A percentile compares a stretch with the other conserved stretches of the same genome.
Evolutionary conservation across 2,113 vertebrate genomes (phyloP).

Genomic region (Bucco capensis): DNA sequence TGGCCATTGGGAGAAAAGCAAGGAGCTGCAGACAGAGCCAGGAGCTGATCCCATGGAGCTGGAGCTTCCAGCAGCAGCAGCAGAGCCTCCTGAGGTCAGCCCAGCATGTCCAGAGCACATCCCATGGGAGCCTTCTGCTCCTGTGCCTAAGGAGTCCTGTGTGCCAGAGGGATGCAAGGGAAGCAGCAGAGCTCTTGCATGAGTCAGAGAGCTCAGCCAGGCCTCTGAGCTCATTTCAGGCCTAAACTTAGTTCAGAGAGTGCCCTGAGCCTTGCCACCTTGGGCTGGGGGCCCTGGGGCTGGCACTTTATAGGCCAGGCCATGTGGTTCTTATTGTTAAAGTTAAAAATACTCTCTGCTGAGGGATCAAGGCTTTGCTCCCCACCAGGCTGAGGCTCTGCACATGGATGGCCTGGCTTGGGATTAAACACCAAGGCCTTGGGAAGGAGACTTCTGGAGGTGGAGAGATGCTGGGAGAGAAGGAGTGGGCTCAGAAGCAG

Average conservation of each 20-base stretch:
- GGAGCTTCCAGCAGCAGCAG: neutral
- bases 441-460: neutral
- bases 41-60: neutral
- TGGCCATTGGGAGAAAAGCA: accelerated
- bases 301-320: constrained; percentile 50
- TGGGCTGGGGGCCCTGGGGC: constrained; percentile 51
- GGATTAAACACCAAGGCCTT: neutral
- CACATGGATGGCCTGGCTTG: neutral
- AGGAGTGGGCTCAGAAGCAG: neutral
- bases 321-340: constrained; percentile 10
- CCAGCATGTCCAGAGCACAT: neutral
- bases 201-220: constrained; percentile 31
- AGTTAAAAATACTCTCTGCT: constrained; percentile 51
- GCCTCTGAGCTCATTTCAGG: constrained; percentile 55
- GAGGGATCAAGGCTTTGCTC: neutral
- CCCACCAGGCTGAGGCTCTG: accelerated
- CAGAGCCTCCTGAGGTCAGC: neutral
- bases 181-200: neutral
- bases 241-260: constrained; percentile 56
- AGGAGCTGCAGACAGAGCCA: no score
- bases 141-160: neutral
- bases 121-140: neutral
- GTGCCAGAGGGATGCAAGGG: neutral
- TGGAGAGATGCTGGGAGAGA: neutral
- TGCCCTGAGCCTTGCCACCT: neutral